Evolutionary conservation across 2,888 invertebrate genomes (phyloP).

Genomic region (Balanococcus diminutus): DNA sequence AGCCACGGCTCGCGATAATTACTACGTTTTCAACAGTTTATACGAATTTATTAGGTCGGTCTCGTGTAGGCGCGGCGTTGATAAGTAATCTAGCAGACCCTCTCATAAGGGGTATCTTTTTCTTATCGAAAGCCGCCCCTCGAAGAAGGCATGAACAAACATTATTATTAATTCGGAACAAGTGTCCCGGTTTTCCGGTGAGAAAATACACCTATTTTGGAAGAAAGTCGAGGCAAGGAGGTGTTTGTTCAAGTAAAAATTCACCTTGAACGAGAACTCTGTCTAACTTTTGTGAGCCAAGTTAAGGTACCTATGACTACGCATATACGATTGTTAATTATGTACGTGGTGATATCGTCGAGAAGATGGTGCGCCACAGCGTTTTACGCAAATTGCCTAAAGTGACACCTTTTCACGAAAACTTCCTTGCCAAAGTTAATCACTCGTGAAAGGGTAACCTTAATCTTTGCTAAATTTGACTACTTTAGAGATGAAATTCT

Average conservation of each 20-base stretch:
- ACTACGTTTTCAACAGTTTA: constrained; percentile 6
- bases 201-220: neutral
- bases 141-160: neutral
- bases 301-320: neutral
- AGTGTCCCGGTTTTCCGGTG: neutral
- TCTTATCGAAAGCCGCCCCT: neutral
- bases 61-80: neutral
- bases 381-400: neutral
- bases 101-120: neutral
- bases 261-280: neutral
- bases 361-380: neutral
- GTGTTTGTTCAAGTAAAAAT: too few species aligned
- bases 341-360: neutral
- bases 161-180: constrained; percentile 14
- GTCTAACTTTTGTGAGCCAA: neutral
- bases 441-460: neutral
- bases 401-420: constrained; percentile 1
- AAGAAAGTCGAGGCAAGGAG: neutral
- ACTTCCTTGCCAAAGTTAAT: neutral
- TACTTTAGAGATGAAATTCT: neutral
- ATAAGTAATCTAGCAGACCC: neutral
- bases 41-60: constrained; percentile 15
- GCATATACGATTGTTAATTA: neutral
- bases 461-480: constrained; percentile 17
- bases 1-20: neutral